Conservation (phyloP, 2,113 vertebrate species). For the Dicrurus megarhynchus region DNA sequence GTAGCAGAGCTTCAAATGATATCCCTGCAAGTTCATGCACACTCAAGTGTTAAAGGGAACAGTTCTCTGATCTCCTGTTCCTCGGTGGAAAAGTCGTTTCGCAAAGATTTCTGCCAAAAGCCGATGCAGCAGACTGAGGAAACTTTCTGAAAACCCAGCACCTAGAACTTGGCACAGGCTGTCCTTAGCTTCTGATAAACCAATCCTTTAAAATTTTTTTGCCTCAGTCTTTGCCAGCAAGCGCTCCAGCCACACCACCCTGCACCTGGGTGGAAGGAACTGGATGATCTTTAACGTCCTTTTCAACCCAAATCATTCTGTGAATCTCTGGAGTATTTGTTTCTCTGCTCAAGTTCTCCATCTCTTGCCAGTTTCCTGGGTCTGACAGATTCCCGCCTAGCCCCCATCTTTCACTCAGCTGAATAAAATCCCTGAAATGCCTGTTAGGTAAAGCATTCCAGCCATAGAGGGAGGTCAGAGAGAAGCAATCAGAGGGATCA, state of each 20-base stretch:
- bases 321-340: not conserved
- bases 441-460: not conserved
- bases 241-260: not conserved
- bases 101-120: not conserved
- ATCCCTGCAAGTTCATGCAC: not conserved
- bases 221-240: not conserved
- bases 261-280: not conserved
- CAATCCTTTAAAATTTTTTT: not conserved
- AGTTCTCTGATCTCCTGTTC: constrained; percentile 34
- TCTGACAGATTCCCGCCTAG: not conserved
- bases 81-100: constrained; percentile 3
- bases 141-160: not conserved
- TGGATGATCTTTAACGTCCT: not conserved
- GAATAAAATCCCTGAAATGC: not conserved
- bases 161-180: not conserved
- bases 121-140: not conserved
- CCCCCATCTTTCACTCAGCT: not conserved
- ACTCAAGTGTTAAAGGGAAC: not conserved
- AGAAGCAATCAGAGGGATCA: not conserved
- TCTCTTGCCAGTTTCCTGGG: not conserved
- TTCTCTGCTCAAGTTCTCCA: not conserved
- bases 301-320: not conserved
- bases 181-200: not conserved
- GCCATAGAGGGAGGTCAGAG: not conserved
- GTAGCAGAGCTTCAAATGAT: constrained; percentile 38